Percentiles rank a stretch among this genome's conserved stretches.
These are phyloP conservation scores for Lepisosteus osseus DNA, from an alignment of 2,113 vertebrate genomes.

Conservation along the genomic window DNA sequence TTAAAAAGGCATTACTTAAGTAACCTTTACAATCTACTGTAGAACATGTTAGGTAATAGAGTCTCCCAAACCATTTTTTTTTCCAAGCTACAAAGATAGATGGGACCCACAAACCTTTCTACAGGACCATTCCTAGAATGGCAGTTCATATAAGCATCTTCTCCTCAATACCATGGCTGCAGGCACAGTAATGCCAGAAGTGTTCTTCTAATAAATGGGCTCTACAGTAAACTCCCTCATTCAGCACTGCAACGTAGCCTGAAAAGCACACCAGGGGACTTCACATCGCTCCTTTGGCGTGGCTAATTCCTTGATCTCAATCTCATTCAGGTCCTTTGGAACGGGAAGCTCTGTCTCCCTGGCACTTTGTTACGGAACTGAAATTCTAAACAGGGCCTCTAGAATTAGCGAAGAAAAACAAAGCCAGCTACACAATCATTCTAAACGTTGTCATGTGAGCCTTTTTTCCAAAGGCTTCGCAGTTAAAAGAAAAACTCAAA, in stretches of 20 bases:
- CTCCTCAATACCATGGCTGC: too few species aligned
- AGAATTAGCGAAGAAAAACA: not conserved
- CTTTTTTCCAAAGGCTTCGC: not conserved
- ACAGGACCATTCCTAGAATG: too few species aligned
- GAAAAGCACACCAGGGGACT: constrained; percentile 1
- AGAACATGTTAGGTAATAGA: too few species aligned
- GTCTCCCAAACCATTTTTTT: too few species aligned
- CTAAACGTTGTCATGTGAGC: not conserved
- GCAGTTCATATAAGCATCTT: too few species aligned
- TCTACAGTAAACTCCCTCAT: not conserved
- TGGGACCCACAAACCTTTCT: too few species aligned
- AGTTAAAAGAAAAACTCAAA: not conserved
- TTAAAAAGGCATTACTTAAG: too few species aligned
- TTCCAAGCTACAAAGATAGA: too few species aligned
- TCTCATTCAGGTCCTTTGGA: not conserved
- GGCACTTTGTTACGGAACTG: too few species aligned
- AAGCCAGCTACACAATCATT: not conserved
- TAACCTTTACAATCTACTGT: too few species aligned
- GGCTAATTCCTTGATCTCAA: constrained; percentile 1
- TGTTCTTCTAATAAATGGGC: too few species aligned
- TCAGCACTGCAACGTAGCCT: not conserved
- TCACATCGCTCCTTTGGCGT: not conserved
- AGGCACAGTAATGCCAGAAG: too few species aligned
- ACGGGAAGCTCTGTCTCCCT: not conserved
- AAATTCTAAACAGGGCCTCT: not conserved